Evolutionary conservation across 1,140 invertebrate genomes (phyloP), one percentile per base, ranked within the genome.

Genomic region (Alviniconcha marisindica): DNA sequence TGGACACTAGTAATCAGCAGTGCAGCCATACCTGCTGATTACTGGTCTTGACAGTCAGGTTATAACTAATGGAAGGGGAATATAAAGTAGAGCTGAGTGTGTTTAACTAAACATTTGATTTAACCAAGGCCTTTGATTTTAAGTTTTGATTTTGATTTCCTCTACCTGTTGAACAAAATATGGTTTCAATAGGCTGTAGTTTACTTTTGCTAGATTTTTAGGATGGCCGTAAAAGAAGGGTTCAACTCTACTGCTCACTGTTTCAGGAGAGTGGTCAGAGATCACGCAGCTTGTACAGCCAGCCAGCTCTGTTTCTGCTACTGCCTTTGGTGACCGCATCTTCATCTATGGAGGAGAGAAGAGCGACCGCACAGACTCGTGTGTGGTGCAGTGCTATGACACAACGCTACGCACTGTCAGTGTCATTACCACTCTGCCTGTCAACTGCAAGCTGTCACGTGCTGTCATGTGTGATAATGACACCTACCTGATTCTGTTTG

Each of bases 271-370:
- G 40, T 91, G 90, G 90, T 79, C 82, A n/a, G 86, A 89, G 69
- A 87, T 87, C 2, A 87, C 85, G 5, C 73, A 89, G 42, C 81
- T 91, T 24, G 81, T 86, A 15, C 86, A 86, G 33, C 87, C 89
- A 1, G 89, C 90, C 31, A 91, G 90, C 69, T 91, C 89, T 24
- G 88, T 91, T 18, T 90, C 90, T 0, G 89, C 90, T 31, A 89
- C 89, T 0, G 85, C 89, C 0, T 80, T 87, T 2, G 87, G 87
- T 18, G 90, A 91, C 28, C 88, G 84, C 31, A 89, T 91, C 48
- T 84, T 88, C n/a, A 85, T 89, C 12, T 91, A 90, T 82, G 90
- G 90, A 12, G 90, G 90, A 7, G 90, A 91, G 73, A 91, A 87
- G 40, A 91, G 89, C 71, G 88, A 90, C 84, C 82, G 86, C 71